These are phyloP conservation scores for Mormyrops boulengeri DNA, from an alignment of 2,797 vertebrate species.

Conservation along the genomic window DNA sequence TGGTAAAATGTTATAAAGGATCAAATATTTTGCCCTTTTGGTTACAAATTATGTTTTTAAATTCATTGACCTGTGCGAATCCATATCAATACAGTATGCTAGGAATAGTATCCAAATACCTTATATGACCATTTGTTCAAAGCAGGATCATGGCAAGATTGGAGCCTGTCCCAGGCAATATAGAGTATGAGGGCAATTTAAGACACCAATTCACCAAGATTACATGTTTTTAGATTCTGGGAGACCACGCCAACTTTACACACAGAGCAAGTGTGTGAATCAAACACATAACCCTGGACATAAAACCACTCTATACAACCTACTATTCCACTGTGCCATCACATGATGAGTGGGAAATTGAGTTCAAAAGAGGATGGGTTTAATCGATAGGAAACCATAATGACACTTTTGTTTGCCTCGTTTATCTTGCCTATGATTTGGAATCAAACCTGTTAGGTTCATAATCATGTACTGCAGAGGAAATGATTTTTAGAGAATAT, in stretches of 20 bases:
- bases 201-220: background rate
- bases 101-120: background rate
- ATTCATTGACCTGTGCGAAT: background rate
- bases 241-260: background rate
- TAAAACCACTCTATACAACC: background rate
- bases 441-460: background rate
- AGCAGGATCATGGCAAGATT: background rate
- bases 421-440: background rate
- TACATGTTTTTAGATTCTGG: background rate
- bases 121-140: background rate
- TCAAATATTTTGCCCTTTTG: background rate
- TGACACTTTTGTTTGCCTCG: background rate
- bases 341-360: background rate
- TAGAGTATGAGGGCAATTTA: background rate
- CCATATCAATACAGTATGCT: background rate
- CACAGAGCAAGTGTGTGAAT: background rate
- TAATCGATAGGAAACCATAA: background rate
- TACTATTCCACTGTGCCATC: background rate
- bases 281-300: background rate
- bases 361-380: background rate
- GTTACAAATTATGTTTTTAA: background rate
- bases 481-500: background rate
- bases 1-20: background rate
- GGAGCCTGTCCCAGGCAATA: background rate
- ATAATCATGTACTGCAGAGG: background rate